These are phyloP conservation scores for Encarsia formosa DNA, from an alignment of 2,888 invertebrate species.

Conservation along the genomic window DNA sequence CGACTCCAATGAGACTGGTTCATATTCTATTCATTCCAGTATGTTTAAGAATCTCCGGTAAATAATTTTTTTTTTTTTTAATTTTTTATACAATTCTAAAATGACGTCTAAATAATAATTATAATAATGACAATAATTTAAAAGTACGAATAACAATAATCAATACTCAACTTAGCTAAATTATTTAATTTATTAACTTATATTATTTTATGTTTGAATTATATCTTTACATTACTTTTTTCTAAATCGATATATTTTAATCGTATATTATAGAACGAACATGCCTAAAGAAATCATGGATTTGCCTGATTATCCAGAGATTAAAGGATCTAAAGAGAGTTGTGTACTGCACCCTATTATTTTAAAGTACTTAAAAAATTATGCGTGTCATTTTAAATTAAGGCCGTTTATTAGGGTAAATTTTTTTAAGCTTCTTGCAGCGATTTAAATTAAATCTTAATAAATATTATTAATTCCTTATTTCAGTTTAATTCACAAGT, in stretches of 20 bases:
- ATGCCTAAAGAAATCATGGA: constrained; percentile 79
- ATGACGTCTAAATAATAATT: too few species aligned
- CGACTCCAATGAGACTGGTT: constrained; percentile 61
- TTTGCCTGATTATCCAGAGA: constrained; percentile 67
- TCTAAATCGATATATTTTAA: too few species aligned
- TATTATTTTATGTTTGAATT: too few species aligned
- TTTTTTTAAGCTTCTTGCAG: background rate
- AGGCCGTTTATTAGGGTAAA: constrained; percentile 61
- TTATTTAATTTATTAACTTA: too few species aligned
- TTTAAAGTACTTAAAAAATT: constrained; percentile 64
- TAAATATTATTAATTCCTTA: background rate
- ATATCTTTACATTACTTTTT: too few species aligned
- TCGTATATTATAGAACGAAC: constrained; percentile 75
- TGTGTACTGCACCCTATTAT: constrained; percentile 67
- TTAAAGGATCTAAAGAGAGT: constrained; percentile 56
- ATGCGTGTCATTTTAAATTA: constrained; percentile 62
- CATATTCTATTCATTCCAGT: constrained; percentile 68
- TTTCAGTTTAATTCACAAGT: constrained; percentile 54
- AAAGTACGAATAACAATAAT: too few species aligned
- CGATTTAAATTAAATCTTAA: too few species aligned
- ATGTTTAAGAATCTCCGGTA: constrained; percentile 72
- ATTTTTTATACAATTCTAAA: too few species aligned
- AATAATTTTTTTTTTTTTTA: too few species aligned
- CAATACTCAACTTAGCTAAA: too few species aligned
- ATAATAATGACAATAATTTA: too few species aligned